Percentiles rank a stretch among this genome's conserved stretches.
Conservation (phyloP, 2,113 vertebrate genomes). For the Caretta caretta region DNA sequence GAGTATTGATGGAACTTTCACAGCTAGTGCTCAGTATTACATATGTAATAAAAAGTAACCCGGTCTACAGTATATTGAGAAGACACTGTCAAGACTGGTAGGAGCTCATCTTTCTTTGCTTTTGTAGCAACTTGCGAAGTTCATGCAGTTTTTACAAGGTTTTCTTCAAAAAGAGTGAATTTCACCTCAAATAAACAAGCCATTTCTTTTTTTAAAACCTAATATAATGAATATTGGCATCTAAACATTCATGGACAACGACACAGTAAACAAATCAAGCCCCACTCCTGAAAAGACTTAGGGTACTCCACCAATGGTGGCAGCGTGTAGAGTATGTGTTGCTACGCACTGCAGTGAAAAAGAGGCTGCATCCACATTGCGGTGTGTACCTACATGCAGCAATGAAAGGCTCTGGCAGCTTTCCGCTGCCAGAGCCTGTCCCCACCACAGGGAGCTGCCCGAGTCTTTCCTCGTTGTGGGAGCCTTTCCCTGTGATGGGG, state of each 20-base stretch:
- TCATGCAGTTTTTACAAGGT: neutral
- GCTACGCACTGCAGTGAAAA: too few relatives aligned
- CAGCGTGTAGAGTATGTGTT: neutral
- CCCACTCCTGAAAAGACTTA: neutral
- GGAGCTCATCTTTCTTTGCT: neutral
- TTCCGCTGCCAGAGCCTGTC: too few relatives aligned
- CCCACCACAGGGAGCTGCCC: neutral
- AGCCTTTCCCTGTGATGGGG: neutral
- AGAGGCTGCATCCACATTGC: too few relatives aligned
- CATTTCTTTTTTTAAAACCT: neutral
- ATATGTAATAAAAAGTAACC: neutral
- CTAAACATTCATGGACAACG: neutral
- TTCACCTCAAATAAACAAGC: neutral
- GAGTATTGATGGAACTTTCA: neutral
- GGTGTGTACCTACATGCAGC: neutral
- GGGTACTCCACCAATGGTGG: neutral
- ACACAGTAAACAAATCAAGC: neutral
- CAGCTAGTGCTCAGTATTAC: neutral
- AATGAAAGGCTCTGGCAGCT: neutral
- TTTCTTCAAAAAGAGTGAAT: neutral
- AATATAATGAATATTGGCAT: neutral
- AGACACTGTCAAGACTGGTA: fast-evolving
- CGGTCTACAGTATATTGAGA: fast-evolving
- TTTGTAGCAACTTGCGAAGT: neutral
- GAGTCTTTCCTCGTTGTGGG: too few relatives aligned